phyloP scores from a whole-genome alignment of 2,797 vertebrate genomes.

The Eurystomus glaucurus region DNA sequence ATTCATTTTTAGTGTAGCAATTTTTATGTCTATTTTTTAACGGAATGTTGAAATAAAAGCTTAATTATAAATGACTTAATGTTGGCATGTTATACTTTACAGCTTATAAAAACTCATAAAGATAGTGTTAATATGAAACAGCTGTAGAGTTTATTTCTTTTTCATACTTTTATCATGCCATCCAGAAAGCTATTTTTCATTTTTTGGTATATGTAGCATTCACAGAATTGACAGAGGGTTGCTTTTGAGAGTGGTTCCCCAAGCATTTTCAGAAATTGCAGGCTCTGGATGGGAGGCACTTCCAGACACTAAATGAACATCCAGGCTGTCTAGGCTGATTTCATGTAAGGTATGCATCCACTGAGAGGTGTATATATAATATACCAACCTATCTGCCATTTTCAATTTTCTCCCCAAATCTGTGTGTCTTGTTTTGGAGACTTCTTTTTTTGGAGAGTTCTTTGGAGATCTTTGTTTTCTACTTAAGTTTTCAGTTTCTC shows the following conservation, averaged over 20 bases:
- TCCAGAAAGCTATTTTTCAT: neutral
- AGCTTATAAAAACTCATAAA: constrained; percentile 38
- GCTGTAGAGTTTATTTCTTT: neutral
- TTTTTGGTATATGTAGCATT: neutral
- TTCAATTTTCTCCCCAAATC: neutral
- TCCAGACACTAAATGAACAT: neutral
- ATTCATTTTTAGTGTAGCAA: constrained; percentile 6
- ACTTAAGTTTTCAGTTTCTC: neutral
- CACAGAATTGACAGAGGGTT: neutral
- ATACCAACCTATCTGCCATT: neutral
- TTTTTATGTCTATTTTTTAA: neutral
- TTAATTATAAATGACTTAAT: constrained; percentile 44
- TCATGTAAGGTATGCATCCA: accelerated
- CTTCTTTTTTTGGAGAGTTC: neutral
- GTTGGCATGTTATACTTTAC: constrained; percentile 15
- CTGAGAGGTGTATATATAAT: neutral
- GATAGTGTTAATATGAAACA: constrained; percentile 45
- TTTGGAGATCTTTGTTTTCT: neutral
- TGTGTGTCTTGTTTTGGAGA: neutral
- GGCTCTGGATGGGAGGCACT: neutral
- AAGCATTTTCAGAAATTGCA: neutral
- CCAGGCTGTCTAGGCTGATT: neutral
- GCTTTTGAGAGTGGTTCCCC: neutral
- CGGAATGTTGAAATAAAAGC: neutral
- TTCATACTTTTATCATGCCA: neutral